Evolutionary conservation across 2,113 vertebrate genomes (phyloP), one percentile per base, ranked within the genome.

Genomic region (Antigone vipio): DNA sequence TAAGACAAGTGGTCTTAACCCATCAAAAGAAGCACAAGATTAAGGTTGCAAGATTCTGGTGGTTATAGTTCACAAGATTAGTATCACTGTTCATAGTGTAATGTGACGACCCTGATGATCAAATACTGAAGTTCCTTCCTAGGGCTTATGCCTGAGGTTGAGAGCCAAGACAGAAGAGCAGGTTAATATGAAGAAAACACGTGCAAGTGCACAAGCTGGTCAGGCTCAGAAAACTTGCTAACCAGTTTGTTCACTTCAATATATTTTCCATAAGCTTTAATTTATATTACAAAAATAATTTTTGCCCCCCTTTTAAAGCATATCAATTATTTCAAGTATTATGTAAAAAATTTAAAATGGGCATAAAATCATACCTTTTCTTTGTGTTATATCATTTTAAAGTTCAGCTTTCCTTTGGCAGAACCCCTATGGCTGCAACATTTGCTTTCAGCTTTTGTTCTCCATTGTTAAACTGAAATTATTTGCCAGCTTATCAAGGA

Each of bases 371-470:
- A 23, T 62, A 53, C 2, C 0, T 88, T 90, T 84, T 66, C 5
- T 56, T 73, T 27, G 9, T 21, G 9, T 53, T 58, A 3, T 32
- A 24, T 67, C 1, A 58, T 55, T 85, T 60, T 69, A 58, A 63
- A 75, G 9, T 80, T 94, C 30, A 68, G 63, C 24, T 77, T 92
- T 85, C 35, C 19, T 73, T 80, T 83, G 38, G 50, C 45, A 69
- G 67, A 85, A 80, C 9, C 34, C 55, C 24, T 74, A 42, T 29
- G 35, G 49, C 44, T 85, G 59, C 40, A 90, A 83, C 15, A 21
- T 88, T 83, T 72, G 12, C 45, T 80, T 93, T 92, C 59, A 76
- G 44, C 45, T 89, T 92, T 93, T 91, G 12, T 68, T 91, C 50
- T 74, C 56, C 15, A n/a, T 19, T 80, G 27, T 83, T 94, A 88